A percentile compares a stretch with the other conserved stretches of the same genome.
Evolutionary conservation across 2,113 vertebrate genomes (phyloP).

Genomic region (Clupea harengus): DNA sequence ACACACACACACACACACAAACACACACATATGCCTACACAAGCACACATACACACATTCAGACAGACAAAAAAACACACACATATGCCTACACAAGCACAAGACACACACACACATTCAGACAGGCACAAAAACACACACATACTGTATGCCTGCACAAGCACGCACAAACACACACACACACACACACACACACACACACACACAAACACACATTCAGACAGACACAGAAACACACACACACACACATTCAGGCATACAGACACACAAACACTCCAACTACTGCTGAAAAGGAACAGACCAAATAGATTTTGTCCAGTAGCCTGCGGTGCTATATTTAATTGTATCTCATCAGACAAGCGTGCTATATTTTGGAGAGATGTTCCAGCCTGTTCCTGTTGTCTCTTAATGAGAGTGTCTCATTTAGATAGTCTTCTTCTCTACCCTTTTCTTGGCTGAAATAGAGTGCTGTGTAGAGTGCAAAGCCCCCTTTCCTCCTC

Average conservation of each 20-base stretch:
- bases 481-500: no score
- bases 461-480: no score
- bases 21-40: background rate
- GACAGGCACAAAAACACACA: background rate
- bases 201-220: background rate
- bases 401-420: background rate
- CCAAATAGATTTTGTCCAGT: no score
- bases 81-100: background rate
- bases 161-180: background rate
- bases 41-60: background rate
- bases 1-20: no score
- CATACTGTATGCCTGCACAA: background rate
- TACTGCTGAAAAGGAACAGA: no score
- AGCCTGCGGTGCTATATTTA: no score
- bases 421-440: conserved; percentile 35
- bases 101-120: background rate
- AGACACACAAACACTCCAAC: background rate
- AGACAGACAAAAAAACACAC: background rate
- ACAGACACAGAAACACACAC: background rate
- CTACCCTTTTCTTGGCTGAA: conserved; percentile 40
- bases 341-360: no score
- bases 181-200: no score
- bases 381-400: no score
- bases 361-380: no score
- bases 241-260: background rate